These are phyloP conservation scores for Agonopterix subpropinquella DNA, from an alignment of 2,888 invertebrate genomes.

Conservation along the genomic window DNA sequence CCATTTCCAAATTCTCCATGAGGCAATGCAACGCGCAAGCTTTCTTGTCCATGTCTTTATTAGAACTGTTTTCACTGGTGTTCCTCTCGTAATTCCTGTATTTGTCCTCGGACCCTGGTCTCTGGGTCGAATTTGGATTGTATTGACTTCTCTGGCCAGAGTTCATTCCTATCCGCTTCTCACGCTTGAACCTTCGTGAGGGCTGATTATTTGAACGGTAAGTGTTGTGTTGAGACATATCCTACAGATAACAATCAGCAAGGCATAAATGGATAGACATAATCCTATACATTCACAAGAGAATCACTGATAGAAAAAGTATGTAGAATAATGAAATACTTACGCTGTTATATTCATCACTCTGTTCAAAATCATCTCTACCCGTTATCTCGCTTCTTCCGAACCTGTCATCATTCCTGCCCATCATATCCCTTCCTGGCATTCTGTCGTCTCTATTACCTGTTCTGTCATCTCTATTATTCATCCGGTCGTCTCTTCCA, in stretches of 20 bases:
- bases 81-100: conserved; percentile 36
- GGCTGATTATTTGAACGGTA: conserved; percentile 33
- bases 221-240: conserved; percentile 25
- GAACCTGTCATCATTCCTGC: conserved; percentile 5
- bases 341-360: conserved; percentile 42
- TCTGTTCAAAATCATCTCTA: conserved; percentile 37
- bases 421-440: conserved; percentile 20
- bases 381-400: conserved; percentile 27
- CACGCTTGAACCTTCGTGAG: conserved; percentile 46
- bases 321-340: conserved; percentile 20
- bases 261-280: too few relatives aligned
- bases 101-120: conserved; percentile 28
- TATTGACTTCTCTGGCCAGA: conserved; percentile 64
- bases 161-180: conserved; percentile 42
- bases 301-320: background rate
- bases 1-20: conserved; percentile 81
- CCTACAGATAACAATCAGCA: conserved; percentile 17
- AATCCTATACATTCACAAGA: too few relatives aligned
- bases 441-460: conserved; percentile 21
- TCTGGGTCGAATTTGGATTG: conserved; percentile 45
- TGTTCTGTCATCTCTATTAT: conserved; percentile 18
- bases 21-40: conserved; percentile 82
- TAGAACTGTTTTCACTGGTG: conserved; percentile 36
- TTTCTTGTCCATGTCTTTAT: conserved; percentile 31
- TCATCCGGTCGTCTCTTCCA: conserved; percentile 23